A percentile compares a stretch with the other conserved stretches of the same genome.
Evolutionary conservation across 2,888 invertebrate genomes (phyloP).

Genomic region (Himalopsyche kuldschensis): DNA sequence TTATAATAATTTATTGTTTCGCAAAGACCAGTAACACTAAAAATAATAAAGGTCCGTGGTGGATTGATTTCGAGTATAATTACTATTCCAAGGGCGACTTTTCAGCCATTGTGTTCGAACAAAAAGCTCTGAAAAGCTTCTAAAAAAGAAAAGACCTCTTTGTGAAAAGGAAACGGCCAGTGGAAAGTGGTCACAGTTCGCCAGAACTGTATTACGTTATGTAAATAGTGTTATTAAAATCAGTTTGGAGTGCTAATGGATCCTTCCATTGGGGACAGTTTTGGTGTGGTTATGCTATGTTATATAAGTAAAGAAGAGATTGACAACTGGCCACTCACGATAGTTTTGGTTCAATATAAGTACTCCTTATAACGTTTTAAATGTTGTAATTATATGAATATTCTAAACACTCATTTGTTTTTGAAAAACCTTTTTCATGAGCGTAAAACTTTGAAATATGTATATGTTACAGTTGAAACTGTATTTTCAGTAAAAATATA

Average conservation of each 20-base stretch:
- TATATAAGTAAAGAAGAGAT: background rate
- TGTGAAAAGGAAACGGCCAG: background rate
- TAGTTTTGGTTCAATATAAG: too few relatives aligned
- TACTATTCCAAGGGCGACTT: background rate
- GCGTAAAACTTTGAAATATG: too few relatives aligned
- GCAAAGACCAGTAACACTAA: too few relatives aligned
- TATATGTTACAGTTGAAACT: too few relatives aligned
- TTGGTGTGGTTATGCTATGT: background rate
- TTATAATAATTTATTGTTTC: too few relatives aligned
- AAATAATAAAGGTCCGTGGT: too few relatives aligned
- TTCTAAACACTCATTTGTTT: too few relatives aligned
- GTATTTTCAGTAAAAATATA: too few relatives aligned
- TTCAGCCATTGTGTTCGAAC: background rate
- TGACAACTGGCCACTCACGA: background rate
- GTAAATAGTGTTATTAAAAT: constrained; percentile 35
- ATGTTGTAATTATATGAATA: too few relatives aligned
- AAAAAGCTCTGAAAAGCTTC: background rate
- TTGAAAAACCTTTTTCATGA: too few relatives aligned
- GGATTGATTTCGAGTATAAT: background rate
- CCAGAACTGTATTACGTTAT: constrained; percentile 15
- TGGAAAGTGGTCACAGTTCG: constrained; percentile 21
- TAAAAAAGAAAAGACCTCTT: background rate
- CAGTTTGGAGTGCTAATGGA: constrained; percentile 33
- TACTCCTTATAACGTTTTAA: too few relatives aligned
- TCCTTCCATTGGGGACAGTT: background rate